phyloP scores from a whole-genome alignment of 2,888 invertebrate genomes.

The Drosophila vallismaia region DNA sequence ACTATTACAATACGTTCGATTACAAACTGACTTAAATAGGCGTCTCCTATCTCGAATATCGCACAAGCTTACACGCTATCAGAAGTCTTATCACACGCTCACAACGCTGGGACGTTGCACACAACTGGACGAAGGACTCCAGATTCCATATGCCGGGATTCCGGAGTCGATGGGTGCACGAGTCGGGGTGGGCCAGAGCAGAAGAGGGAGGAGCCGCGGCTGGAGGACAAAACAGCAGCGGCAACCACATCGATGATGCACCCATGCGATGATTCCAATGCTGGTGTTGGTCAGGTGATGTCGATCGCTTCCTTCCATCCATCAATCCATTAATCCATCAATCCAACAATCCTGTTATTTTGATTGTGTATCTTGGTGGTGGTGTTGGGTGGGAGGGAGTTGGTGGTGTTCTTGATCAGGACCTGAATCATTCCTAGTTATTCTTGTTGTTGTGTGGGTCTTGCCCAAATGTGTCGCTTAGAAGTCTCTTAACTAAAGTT shows the following conservation, averaged over 20 bases:
- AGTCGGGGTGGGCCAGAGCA: conserved; percentile 75
- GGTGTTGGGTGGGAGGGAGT: conserved; percentile 15
- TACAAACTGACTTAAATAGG: conserved; percentile 78
- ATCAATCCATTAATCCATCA: conserved; percentile 10
- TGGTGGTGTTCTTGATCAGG: conserved; percentile 36
- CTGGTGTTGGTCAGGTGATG: neutral
- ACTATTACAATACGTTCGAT: conserved; percentile 79
- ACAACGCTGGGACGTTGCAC: conserved; percentile 51
- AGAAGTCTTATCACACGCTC: conserved; percentile 78
- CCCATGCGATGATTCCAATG: conserved; percentile 31
- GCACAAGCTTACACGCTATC: conserved; percentile 64
- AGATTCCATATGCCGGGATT: neutral
- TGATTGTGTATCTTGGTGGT: conserved; percentile 10
- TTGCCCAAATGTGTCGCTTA: conserved; percentile 54
- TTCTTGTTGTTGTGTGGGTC: conserved; percentile 37
- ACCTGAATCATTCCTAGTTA: conserved; percentile 25
- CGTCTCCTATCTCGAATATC: conserved; percentile 44
- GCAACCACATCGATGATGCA: conserved; percentile 66
- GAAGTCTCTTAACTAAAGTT: conserved; percentile 54
- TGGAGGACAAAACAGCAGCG: conserved; percentile 77
- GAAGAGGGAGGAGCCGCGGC: conserved; percentile 75
- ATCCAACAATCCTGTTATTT: neutral
- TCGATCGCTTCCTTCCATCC: conserved; percentile 21
- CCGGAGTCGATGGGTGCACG: conserved; percentile 62
- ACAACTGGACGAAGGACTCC: conserved; percentile 24